phyloP scores from a whole-genome alignment of 1,140 invertebrate genomes.

The Octopus bimaculoides region DNA sequence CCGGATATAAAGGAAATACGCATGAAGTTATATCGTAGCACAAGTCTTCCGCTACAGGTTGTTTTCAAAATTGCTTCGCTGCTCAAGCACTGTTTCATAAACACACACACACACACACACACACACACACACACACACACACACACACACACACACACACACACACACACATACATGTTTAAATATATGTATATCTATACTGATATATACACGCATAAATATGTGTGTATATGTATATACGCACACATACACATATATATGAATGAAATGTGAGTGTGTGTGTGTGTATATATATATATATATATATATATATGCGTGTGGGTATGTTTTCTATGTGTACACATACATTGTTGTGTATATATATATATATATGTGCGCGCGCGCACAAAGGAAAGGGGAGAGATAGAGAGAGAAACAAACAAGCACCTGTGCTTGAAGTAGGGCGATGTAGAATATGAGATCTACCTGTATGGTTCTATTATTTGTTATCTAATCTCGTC shows the following conservation, averaged over 20 bases:
- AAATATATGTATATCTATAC: not conserved
- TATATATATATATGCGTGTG: not conserved
- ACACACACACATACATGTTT: not conserved
- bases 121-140: not conserved
- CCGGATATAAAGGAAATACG: too few species aligned
- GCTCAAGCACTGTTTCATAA: too few species aligned
- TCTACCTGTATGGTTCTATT: too few species aligned
- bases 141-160: not conserved
- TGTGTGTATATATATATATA: not conserved
- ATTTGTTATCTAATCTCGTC: too few species aligned
- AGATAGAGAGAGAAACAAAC: too few species aligned
- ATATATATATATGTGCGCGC: not conserved
- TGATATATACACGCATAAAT: not conserved
- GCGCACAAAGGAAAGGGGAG: not conserved
- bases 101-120: not conserved
- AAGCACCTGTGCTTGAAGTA: too few species aligned
- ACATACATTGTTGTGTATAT: not conserved
- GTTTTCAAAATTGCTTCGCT: too few species aligned
- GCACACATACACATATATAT: not conserved
- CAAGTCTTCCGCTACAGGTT: too few species aligned
- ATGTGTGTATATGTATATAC: not conserved
- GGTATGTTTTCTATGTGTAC: not conserved
- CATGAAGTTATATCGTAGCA: too few species aligned
- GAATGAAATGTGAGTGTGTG: not conserved
- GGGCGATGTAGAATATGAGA: too few species aligned